phyloP scores from a whole-genome alignment of 2,888 invertebrate genomes.

The Drosophila incognita region DNA sequence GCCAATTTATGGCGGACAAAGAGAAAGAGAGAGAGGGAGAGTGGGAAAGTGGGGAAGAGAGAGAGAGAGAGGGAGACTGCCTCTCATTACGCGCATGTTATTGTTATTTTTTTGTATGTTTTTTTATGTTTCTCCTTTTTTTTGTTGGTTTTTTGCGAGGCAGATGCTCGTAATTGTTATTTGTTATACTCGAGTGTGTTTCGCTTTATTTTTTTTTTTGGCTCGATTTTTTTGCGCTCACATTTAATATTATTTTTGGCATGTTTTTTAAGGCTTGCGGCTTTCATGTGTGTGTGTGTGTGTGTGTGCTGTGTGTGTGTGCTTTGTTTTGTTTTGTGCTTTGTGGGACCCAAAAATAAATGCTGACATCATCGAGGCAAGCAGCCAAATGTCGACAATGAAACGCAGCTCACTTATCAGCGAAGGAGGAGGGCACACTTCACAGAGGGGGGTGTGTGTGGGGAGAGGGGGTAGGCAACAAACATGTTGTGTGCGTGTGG shows the following conservation, averaged over 20 bases:
- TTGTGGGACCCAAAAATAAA: slow-evolving; percentile 70
- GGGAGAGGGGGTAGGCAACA: neutral
- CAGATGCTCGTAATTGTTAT: slow-evolving; percentile 53
- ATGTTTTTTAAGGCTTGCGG: slow-evolving; percentile 62
- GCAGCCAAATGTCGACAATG: slow-evolving; percentile 59
- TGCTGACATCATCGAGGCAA: slow-evolving; percentile 71
- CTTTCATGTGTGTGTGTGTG: slow-evolving; percentile 34
- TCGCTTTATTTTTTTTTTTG: slow-evolving; percentile 19
- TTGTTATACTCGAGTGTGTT: slow-evolving; percentile 33
- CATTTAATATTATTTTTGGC: slow-evolving; percentile 79
- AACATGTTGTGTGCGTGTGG: slow-evolving; percentile 35
- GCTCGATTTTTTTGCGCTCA: slow-evolving; percentile 13
- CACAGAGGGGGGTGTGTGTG: neutral
- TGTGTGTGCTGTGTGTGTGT: slow-evolving; percentile 29
- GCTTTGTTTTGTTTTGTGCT: slow-evolving; percentile 32
- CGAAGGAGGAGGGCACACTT: neutral
- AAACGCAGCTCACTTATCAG: slow-evolving; percentile 67
- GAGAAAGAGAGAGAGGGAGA: neutral
- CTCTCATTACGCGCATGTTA: slow-evolving; percentile 31
- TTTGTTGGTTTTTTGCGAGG: neutral
- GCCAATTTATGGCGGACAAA: slow-evolving; percentile 6
- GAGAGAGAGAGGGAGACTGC: neutral
- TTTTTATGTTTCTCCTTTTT: neutral
- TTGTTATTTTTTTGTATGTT: neutral
- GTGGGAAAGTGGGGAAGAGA: no score